Evolutionary conservation across 2,113 vertebrate genomes (phyloP).

Genomic region (Anguilla rostrata): DNA sequence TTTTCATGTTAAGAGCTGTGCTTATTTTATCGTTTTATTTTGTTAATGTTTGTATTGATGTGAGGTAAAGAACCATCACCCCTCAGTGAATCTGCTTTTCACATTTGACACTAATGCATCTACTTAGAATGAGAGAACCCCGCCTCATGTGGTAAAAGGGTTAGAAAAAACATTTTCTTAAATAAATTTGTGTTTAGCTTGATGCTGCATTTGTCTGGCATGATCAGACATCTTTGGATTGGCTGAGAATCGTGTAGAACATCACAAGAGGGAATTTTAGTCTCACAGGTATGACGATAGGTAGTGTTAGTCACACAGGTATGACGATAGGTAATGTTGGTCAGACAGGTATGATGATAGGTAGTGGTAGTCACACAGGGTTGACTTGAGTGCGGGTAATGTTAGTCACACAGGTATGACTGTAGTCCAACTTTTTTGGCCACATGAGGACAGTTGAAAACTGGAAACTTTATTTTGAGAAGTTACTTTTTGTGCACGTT

Average conservation of each 20-base stretch:
- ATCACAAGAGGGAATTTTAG: neutral
- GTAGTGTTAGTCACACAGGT: too few relatives aligned
- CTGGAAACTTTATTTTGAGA: conserved; percentile 1
- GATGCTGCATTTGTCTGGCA: neutral
- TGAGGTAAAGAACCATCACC: conserved; percentile 14
- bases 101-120: conserved; percentile 29
- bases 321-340: too few relatives aligned
- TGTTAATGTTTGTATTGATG: neutral
- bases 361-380: too few relatives aligned
- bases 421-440: neutral
- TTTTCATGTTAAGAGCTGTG: conserved; percentile 46
- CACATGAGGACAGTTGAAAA: neutral
- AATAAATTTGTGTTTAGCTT: neutral
- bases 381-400: too few relatives aligned
- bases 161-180: neutral
- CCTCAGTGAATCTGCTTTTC: conserved; percentile 22
- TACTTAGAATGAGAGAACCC: conserved; percentile 1
- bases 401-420: neutral
- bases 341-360: too few relatives aligned
- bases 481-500: neutral
- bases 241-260: neutral
- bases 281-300: neutral
- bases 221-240: neutral
- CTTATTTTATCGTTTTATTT: conserved; percentile 44
- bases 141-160: conserved; percentile 26